Conservation (phyloP, 2,888 invertebrate species). For the Mayetiola destructor region DNA sequence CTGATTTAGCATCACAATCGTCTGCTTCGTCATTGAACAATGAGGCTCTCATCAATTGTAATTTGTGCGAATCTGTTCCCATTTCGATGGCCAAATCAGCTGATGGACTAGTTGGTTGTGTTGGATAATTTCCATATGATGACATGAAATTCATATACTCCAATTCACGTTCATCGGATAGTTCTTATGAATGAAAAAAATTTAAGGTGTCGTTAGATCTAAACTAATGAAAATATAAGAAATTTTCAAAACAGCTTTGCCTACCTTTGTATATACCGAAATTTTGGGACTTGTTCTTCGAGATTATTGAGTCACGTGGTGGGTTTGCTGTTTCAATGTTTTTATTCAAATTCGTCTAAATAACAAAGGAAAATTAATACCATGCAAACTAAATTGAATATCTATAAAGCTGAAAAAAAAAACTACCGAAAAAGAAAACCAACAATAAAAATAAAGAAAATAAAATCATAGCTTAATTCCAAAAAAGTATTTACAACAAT, state of each 20-base stretch:
- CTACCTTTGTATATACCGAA: background rate
- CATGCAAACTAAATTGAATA: too few species aligned
- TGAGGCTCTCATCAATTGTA: conserved; percentile 74
- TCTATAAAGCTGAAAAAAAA: too few species aligned
- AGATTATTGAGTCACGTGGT: background rate
- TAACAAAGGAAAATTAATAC: background rate
- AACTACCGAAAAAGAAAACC: too few species aligned
- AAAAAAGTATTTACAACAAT: too few species aligned
- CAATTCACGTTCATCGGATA: background rate
- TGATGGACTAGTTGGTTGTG: conserved; percentile 40
- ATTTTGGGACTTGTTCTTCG: background rate
- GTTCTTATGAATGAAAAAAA: background rate
- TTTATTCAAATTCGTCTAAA: conserved; percentile 8
- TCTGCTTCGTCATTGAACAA: conserved; percentile 37
- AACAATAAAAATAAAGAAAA: too few species aligned
- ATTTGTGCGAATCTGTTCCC: conserved; percentile 48
- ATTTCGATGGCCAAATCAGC: conserved; percentile 46
- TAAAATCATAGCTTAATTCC: too few species aligned
- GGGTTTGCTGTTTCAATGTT: background rate
- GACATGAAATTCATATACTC: background rate
- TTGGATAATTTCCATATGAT: background rate
- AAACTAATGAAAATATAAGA: background rate
- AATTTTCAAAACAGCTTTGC: too few species aligned
- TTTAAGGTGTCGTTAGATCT: background rate
- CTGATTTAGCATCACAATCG: conserved; percentile 27